Base-by-base conservation (phyloP, 2,113 vertebrate species). In the Lepisosteus osseus region DNA sequence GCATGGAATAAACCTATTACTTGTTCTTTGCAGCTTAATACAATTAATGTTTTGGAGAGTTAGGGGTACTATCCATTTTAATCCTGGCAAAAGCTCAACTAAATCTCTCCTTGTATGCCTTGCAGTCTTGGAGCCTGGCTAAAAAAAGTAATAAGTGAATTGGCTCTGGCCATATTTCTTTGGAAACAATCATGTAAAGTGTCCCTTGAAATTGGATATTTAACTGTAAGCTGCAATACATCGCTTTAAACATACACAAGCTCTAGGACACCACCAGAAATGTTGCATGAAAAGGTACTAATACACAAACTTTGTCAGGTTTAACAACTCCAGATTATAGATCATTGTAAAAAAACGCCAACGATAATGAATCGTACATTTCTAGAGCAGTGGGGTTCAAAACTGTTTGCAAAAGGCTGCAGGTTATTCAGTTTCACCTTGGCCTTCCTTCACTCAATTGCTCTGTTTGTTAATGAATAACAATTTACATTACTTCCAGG, bases 91-190 rank as follows among this genome's bases (percentile, higher is more conserved):
- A 56, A 65, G 62, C 45, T 17, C 15, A 17, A 47, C 13, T n/a
- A 45, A 61, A 43, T 47, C 54, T 63, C 63, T 40, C 0, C 17
- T 51, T 29, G 3, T 72, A 51, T 41, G 55, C 62, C 65, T 15
- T 54, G 29, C 3, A 51, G 51, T 62, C 47, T 44, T 56, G 61
- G 42, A 11, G 54, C 47, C 8, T 15, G 4, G 41, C 45, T 29
- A 29, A 29, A 71, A 64, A 71, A 61, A 63, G 6, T 54, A 65
- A 72, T 72, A 72, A 55, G 47, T 56, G 64, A 72, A 65, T 61
- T 72, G 70, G 61, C 45, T 57, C 6, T 12, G 15, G 69, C 61
- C 15, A 55, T 44, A 54, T 54, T 41, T 56, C 62, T 72, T 29
- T 17, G 4, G 41, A 65, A 65, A 65, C 40, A 72, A 72, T 65